phyloP scores from a whole-genome alignment of 2,113 vertebrate species.

The Mola mola region DNA sequence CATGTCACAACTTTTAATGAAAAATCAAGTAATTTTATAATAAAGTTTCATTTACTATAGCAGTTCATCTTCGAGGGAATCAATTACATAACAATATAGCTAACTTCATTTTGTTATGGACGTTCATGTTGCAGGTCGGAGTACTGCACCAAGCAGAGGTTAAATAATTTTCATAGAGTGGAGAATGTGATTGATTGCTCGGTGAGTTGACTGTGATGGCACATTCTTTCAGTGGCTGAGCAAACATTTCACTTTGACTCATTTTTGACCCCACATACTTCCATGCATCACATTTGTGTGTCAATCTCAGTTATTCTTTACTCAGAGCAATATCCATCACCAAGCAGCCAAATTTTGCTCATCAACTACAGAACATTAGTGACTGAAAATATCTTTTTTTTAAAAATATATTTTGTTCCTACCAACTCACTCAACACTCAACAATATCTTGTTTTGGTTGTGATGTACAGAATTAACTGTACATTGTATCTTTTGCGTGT shows the following conservation, averaged over 20 bases:
- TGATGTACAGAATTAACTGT: conserved; percentile 17
- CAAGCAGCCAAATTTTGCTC: conserved; percentile 2
- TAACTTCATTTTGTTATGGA: conserved; percentile 29
- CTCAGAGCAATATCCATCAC: not conserved
- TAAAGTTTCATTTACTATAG: conserved; percentile 54
- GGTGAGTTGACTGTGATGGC: conserved; percentile 1
- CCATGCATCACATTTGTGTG: conserved; percentile 3
- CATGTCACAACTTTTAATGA: conserved; percentile 11
- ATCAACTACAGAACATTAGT: conserved; percentile 1
- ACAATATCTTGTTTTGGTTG: conserved; percentile 29
- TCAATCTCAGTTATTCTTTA: conserved; percentile 3
- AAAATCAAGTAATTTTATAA: conserved; percentile 37
- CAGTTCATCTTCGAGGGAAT: conserved; percentile 24
- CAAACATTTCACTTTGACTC: conserved; percentile 17
- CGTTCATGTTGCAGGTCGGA: conserved; percentile 12
- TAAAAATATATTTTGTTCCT: conserved; percentile 7
- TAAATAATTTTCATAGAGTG: conserved; percentile 28
- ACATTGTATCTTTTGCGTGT: conserved; percentile 52
- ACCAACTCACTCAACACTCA: conserved; percentile 6
- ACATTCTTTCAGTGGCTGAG: conserved; percentile 8
- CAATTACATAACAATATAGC: conserved; percentile 38
- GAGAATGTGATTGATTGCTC: conserved; percentile 18
- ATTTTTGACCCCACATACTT: conserved; percentile 12
- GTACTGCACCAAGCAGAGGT: conserved; percentile 9
- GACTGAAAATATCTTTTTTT: too few relatives aligned